Percentiles rank a stretch among this genome's conserved stretches.
Evolutionary conservation across 2,888 invertebrate genomes (phyloP).

Genomic region (Busseola fusca): DNA sequence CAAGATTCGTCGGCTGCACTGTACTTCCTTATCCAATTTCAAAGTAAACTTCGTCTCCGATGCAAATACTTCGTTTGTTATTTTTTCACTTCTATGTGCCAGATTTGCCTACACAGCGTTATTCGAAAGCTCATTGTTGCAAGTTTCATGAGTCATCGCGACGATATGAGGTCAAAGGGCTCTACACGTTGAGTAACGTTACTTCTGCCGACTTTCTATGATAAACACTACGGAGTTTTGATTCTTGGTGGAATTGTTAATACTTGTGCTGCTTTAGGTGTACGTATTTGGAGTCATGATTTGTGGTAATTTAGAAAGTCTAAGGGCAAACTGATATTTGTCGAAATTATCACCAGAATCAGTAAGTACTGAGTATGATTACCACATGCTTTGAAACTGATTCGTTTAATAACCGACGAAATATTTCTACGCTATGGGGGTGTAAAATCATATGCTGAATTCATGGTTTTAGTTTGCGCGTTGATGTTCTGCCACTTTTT

Average conservation of each 20-base stretch:
- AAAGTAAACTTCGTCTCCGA: not conserved
- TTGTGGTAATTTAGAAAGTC: conserved; percentile 20
- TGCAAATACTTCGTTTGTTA: conserved; percentile 10
- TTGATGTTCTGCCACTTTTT: too few species aligned
- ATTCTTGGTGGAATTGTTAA: conserved; percentile 10
- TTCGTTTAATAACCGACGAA: too few species aligned
- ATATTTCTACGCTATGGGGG: too few species aligned
- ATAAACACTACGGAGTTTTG: conserved; percentile 29
- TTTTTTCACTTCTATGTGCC: conserved; percentile 19
- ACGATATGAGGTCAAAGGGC: conserved; percentile 79
- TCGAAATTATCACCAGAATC: not conserved
- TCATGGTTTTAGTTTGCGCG: not conserved
- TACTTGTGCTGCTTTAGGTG: not conserved
- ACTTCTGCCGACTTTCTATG: conserved; percentile 65
- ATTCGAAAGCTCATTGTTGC: conserved; percentile 67
- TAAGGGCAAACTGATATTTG: not conserved
- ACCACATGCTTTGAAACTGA: too few species aligned
- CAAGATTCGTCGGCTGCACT: too few species aligned
- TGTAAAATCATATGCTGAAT: not conserved
- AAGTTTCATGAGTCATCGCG: conserved; percentile 71
- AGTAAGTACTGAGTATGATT: too few species aligned
- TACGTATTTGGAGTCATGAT: not conserved
- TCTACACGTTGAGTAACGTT: conserved; percentile 67
- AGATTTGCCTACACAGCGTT: conserved; percentile 32
- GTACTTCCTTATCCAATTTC: not conserved